phyloP scores from a whole-genome alignment of 2,797 vertebrate genomes.

The Octomys mimax region DNA sequence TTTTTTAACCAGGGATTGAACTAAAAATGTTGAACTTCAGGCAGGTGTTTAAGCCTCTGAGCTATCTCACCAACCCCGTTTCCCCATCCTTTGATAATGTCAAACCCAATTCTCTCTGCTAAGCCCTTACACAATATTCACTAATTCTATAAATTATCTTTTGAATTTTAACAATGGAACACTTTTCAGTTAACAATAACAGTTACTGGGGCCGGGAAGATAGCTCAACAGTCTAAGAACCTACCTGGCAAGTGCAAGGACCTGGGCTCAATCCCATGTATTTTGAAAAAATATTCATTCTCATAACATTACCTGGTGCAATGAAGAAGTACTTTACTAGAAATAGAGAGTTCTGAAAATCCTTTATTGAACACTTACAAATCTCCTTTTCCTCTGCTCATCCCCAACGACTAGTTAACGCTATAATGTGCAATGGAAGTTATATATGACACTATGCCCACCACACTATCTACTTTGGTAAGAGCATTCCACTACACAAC shows the following conservation, averaged over 20 bases:
- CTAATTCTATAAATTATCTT: background rate
- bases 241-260: too few relatives aligned
- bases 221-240: too few relatives aligned
- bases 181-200: background rate
- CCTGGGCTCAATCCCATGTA: too few relatives aligned
- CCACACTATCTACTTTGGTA: background rate
- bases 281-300: background rate
- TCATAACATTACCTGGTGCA: background rate
- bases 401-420: background rate
- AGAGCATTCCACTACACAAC: background rate
- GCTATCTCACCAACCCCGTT: too few relatives aligned
- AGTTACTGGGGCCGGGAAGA: background rate
- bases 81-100: background rate
- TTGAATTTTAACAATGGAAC: background rate
- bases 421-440: background rate
- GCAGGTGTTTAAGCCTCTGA: too few relatives aligned
- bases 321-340: background rate
- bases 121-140: background rate
- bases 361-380: background rate
- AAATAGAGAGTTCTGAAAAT: conserved; percentile 11
- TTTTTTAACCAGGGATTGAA: too few relatives aligned
- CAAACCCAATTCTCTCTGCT: background rate
- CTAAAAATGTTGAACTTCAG: too few relatives aligned
- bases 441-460: background rate
- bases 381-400: background rate